Conservation (phyloP, 2,113 vertebrate genomes). For the Macquaria australasica region DNA sequence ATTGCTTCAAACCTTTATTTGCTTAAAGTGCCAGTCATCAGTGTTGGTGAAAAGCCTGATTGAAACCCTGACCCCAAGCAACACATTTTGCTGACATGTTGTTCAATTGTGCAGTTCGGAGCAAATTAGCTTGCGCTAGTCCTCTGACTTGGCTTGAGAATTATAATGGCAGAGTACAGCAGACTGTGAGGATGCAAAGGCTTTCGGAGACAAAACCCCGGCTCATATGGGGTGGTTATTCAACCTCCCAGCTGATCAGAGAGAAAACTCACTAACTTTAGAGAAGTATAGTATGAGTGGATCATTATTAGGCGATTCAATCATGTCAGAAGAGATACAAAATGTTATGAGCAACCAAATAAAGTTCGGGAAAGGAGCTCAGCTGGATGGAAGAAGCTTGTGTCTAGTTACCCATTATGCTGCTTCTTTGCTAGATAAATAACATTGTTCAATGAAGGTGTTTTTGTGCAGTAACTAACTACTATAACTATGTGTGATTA, state of each 20-base stretch:
- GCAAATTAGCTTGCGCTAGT: neutral
- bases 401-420: neutral
- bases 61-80: neutral
- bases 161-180: neutral
- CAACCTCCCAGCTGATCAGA: neutral
- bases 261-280: neutral
- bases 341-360: neutral
- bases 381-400: neutral
- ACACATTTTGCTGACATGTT: constrained; percentile 2
- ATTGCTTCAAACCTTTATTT: neutral
- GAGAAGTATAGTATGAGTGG: neutral
- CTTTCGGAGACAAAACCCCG: neutral
- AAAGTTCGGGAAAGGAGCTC: neutral
- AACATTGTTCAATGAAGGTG: neutral
- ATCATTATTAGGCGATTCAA: neutral
- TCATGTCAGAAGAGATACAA: neutral
- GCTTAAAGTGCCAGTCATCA: constrained; percentile 5
- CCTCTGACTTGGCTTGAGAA: neutral
- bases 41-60: neutral
- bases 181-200: neutral
- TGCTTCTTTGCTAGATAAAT: constrained; percentile 5
- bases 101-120: neutral
- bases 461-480: neutral
- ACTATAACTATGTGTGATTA: neutral
- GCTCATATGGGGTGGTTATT: neutral